Evolutionary conservation across 2,888 invertebrate genomes (phyloP), one percentile per base, ranked within the genome.

Genomic region (Chloroclysta siterata): DNA sequence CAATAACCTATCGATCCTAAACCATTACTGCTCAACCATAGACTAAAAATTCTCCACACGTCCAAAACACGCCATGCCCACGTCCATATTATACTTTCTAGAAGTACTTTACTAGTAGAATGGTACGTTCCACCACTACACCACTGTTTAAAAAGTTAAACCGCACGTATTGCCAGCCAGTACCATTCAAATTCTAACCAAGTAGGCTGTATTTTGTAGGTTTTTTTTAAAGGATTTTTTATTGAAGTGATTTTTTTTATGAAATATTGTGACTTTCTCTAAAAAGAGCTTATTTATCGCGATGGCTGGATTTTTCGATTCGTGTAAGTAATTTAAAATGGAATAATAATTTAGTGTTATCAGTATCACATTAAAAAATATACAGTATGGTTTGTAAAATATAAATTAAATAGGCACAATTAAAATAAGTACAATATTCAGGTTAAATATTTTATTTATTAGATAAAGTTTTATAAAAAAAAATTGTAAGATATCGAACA

Each of bases 141-240:
- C 39, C 57, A 42, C 55, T 44, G 76, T 81, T 83, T 85, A 86
- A 73, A 86, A 83, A 75, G 78, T 79, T 81, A 81, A 82, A 76
- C 65, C 67, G 70, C 69, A 63, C 70, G 68, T 67, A 60, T 55
- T 65, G 65, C 73, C 78, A 70, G 82, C 80, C 87, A 87, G 87
- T 87, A 71, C 71, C 72, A 74, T 73, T 76, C 46, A 44, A 51
- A 60, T 57, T 60, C 46, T 17, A 55, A 61, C 54, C 58, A 65
- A 67, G 65, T 51, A 71, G 68, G 70, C 58, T 68, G 72, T 60
- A 41, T 69, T 39, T 33, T 64, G 48, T 56, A 11, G 0, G 29
- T 47, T 46, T 54, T 53, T 55, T 29, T 46, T 8, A 22, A 13
- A 41, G 36, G 53, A 54, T 10, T 36, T 52, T 48, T 56, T 33